Percentiles rank a stretch among this genome's conserved stretches.
phyloP scores from a whole-genome alignment of 2,888 invertebrate species.

The Octodonta nipae region DNA sequence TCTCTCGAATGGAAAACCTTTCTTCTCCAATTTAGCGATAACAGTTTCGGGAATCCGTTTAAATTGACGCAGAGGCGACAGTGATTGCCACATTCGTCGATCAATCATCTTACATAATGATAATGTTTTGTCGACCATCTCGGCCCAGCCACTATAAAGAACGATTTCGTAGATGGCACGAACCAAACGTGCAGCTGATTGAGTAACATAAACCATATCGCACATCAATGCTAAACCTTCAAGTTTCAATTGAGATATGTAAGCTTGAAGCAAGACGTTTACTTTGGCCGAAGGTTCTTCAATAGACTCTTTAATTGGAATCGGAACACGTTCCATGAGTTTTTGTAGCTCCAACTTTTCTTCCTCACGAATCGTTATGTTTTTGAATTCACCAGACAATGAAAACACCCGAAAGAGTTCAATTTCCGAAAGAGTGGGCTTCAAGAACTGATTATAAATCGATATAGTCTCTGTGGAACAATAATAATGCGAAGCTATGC shows the following conservation, averaged over 20 bases:
- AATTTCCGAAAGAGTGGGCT: slow-evolving; percentile 93
- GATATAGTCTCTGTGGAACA: slow-evolving; percentile 94
- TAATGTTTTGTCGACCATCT: slow-evolving; percentile 87
- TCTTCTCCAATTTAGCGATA: slow-evolving; percentile 95
- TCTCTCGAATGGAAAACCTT: slow-evolving; percentile 79
- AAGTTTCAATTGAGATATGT: slow-evolving; percentile 93
- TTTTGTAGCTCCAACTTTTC: slow-evolving; percentile 95
- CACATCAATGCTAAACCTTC: slow-evolving; percentile 98
- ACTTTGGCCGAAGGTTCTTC: slow-evolving; percentile 97
- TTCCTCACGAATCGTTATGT: slow-evolving; percentile 86
- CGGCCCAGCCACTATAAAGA: slow-evolving; percentile 80
- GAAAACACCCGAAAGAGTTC: slow-evolving; percentile 97
- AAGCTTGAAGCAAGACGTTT: slow-evolving; percentile 89
- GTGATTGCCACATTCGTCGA: slow-evolving; percentile 97
- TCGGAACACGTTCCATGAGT: slow-evolving; percentile 86
- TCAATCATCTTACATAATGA: slow-evolving; percentile 98
- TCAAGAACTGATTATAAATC: slow-evolving; percentile 89
- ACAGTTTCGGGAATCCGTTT: slow-evolving; percentile 94
- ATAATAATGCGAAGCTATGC: slow-evolving; percentile 97
- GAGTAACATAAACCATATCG: slow-evolving; percentile 98
- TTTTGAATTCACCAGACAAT: slow-evolving; percentile 87
- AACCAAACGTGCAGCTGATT: slow-evolving; percentile 88
- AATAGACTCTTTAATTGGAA: slow-evolving; percentile 96
- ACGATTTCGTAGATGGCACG: slow-evolving; percentile 97
- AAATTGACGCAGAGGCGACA: slow-evolving; percentile 95